Base-by-base conservation (phyloP, 2,797 vertebrate species). In the Columba guinea region DNA sequence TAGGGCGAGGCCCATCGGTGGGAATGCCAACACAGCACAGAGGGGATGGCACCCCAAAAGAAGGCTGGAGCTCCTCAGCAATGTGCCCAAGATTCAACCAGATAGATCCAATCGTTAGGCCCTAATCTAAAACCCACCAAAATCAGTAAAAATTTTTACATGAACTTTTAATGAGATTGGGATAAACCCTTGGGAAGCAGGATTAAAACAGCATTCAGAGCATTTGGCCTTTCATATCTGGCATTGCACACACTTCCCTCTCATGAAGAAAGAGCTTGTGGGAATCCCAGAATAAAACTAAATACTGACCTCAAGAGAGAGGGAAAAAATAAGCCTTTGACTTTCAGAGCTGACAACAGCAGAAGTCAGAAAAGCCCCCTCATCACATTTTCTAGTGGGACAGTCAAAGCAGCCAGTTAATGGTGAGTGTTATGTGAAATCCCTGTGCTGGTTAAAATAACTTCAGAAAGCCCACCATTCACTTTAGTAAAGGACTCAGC, bases 121-220 rank as follows among this genome's bases (percentile, higher is more conserved):
- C 21, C 58, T 84, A 83, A 84, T 69, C 28, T 84, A 77, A 89
- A 84, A 32, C 19, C 49, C 53, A 85, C 20, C 37, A 60, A 75
- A 85, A 80, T 44, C 71, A 69, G 60, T 85, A 55, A 62, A 82
- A 60, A 24, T 11, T 70, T 93, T 73, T 87, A 82, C 49, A 70
- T 53, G 39, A 89, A 85, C 60, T 84, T 89, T 44, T 91, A 95
- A 92, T 89, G 46, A 81, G 68, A 74, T n/a, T 39, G 59, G 37
- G 69, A 85, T 91, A 92, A 96, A 5, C 41, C 68, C 44, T 75
- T 87, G 62, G 58, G 71, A 93, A 89, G 84, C 32, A 89, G 81
- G n/a, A 92, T 94, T 95, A 87, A 91, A 95, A 87, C 18, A 68
- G 91, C 68, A 92, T 75, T 91, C 81, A 83, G 62, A 87, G 79